phyloP scores from a whole-genome alignment of 2,113 vertebrate genomes.

The Drymodes brunneopygia region DNA sequence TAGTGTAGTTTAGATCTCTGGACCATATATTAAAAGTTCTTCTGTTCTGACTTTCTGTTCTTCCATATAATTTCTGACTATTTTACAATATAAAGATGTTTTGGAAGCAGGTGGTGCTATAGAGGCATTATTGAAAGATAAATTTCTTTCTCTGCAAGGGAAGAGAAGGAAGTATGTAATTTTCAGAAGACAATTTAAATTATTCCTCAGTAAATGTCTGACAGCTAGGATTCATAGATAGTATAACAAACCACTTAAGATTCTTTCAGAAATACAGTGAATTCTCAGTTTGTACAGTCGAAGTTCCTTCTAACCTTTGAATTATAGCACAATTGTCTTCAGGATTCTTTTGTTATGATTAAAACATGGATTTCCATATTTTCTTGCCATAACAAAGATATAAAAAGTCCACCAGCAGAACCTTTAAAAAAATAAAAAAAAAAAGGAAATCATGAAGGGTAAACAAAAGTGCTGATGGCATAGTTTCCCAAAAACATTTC shows the following conservation, averaged over 20 bases:
- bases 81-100: neutral
- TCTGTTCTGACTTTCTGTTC: neutral
- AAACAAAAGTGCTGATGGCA: slow-evolving; percentile 80
- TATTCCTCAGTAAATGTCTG: neutral
- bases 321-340: neutral
- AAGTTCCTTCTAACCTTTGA: neutral
- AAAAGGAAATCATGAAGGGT: slow-evolving; percentile 76
- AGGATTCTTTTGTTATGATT: neutral
- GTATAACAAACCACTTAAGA: neutral
- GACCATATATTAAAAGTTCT: neutral
- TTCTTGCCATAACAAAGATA: neutral
- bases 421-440: neutral
- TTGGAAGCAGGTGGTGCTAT: neutral
- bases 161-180: neutral
- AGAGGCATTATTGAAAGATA: neutral
- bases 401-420: neutral
- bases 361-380: neutral
- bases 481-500: slow-evolving; percentile 75
- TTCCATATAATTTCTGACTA: neutral
- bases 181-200: neutral
- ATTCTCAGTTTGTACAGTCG: neutral
- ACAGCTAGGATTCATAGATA: neutral
- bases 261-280: neutral
- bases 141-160: neutral
- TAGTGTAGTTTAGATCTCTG: neutral